These are phyloP conservation scores for Tiphia femorata DNA, from an alignment of 2,888 invertebrate genomes.

Conservation along the genomic window DNA sequence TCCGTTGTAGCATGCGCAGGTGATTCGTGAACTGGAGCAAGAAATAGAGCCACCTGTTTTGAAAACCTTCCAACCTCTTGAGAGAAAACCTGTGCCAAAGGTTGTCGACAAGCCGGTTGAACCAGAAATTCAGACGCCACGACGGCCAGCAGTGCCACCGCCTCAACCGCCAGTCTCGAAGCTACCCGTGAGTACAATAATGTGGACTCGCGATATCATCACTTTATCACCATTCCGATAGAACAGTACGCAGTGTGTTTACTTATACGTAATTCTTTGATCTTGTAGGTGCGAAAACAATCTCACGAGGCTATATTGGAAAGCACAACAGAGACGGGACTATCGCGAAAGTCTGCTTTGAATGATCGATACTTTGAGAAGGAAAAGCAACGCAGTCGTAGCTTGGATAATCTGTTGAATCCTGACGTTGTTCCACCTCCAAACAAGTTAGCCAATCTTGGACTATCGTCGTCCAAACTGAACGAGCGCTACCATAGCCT, in stretches of 20 bases:
- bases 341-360: conserved; percentile 85
- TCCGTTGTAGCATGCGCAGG: conserved; percentile 57
- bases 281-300: conserved; percentile 73
- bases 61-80: conserved; percentile 67
- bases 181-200: conserved; percentile 63
- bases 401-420: conserved; percentile 84
- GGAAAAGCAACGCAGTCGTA: conserved; percentile 85
- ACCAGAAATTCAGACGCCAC: conserved; percentile 64
- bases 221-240: neutral
- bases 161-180: conserved; percentile 67
- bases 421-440: conserved; percentile 74
- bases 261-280: too few species aligned
- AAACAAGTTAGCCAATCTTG: conserved; percentile 77
- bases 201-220: neutral
- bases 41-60: conserved; percentile 64
- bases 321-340: conserved; percentile 65
- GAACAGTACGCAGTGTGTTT: neutral
- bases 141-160: conserved; percentile 68
- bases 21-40: conserved; percentile 65
- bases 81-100: conserved; percentile 63
- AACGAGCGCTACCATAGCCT: conserved; percentile 92
- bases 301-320: conserved; percentile 77
- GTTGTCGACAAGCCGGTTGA: conserved; percentile 65
- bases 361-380: conserved; percentile 90
- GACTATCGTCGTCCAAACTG: conserved; percentile 86